Evolutionary conservation across 2,888 invertebrate genomes (phyloP).

Genomic region (Drosophila atripex): DNA sequence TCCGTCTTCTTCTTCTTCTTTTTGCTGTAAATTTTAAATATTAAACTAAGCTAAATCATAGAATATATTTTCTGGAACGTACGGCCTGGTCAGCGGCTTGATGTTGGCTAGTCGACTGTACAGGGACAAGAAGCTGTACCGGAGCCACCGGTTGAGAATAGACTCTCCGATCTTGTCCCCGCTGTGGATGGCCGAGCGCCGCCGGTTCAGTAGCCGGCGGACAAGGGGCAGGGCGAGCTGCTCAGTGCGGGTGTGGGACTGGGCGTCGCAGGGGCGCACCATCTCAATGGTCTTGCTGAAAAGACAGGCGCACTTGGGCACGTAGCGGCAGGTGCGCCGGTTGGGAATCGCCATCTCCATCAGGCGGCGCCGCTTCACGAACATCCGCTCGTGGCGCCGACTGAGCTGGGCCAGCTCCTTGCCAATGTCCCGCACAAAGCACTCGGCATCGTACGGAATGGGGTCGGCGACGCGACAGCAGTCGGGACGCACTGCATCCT

Average conservation of each 20-base stretch:
- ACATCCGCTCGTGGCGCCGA: constrained; percentile 54
- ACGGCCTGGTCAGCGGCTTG: constrained; percentile 72
- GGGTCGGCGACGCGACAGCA: constrained; percentile 64
- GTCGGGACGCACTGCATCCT: constrained; percentile 55
- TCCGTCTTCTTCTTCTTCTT: constrained; percentile 60
- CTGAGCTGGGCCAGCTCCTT: constrained; percentile 56
- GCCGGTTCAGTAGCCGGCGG: constrained; percentile 47
- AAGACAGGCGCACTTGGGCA: constrained; percentile 70
- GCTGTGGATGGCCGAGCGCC: constrained; percentile 27
- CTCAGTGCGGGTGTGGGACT: constrained; percentile 75
- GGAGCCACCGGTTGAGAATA: constrained; percentile 76
- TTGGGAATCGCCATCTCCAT: constrained; percentile 63
- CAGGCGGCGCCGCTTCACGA: constrained; percentile 63
- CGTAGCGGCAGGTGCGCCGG: constrained; percentile 38
- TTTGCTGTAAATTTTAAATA: constrained; percentile 44
- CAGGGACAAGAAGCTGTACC: constrained; percentile 78
- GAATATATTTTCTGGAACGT: constrained; percentile 16
- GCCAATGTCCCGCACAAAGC: constrained; percentile 61
- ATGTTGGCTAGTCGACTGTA: constrained; percentile 80
- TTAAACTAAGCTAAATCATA: not conserved
- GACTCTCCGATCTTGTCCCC: constrained; percentile 58
- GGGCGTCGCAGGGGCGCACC: constrained; percentile 53
- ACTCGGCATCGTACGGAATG: constrained; percentile 60
- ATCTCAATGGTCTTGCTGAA: constrained; percentile 72
- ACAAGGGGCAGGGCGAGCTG: constrained; percentile 78